Percentiles rank a stretch among this genome's conserved stretches.
Evolutionary conservation across 2,113 vertebrate genomes (phyloP).

Genomic region (Ptilorrhoa leucosticta): DNA sequence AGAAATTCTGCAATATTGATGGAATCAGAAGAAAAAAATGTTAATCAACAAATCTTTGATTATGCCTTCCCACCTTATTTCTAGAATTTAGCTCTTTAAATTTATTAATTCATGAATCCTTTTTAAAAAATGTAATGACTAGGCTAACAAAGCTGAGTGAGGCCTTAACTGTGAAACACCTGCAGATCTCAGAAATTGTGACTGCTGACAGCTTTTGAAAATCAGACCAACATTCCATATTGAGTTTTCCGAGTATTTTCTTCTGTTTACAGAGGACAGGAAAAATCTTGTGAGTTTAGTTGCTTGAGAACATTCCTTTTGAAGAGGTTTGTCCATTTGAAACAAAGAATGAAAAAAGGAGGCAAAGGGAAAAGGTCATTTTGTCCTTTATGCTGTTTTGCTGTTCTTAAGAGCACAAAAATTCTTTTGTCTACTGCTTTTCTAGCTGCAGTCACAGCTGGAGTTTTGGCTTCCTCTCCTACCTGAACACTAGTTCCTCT

Average conservation of each 20-base stretch:
- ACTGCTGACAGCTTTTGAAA: background rate
- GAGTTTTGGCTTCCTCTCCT: background rate
- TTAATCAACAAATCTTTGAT: background rate
- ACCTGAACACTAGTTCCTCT: background rate
- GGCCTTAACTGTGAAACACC: background rate
- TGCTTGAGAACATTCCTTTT: slow-evolving; percentile 1
- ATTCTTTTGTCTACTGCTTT: background rate
- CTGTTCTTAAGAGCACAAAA: background rate
- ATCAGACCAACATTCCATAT: background rate
- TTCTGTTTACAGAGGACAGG: background rate
- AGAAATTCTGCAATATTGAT: background rate
- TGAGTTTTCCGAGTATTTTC: background rate
- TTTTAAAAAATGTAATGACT: background rate
- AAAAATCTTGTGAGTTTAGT: background rate
- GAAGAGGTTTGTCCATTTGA: slow-evolving; percentile 15
- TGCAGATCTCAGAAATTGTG: background rate
- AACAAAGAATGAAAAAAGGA: slow-evolving; percentile 10
- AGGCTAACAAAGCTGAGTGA: background rate
- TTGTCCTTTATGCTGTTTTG: background rate
- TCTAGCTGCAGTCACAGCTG: background rate
- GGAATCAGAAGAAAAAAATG: background rate
- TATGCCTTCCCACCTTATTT: background rate
- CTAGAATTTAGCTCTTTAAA: background rate
- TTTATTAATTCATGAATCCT: background rate
- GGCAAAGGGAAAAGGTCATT: background rate